phyloP scores from a whole-genome alignment of 64 coral and sea anemone species.

The Stylophora pistillata region DNA sequence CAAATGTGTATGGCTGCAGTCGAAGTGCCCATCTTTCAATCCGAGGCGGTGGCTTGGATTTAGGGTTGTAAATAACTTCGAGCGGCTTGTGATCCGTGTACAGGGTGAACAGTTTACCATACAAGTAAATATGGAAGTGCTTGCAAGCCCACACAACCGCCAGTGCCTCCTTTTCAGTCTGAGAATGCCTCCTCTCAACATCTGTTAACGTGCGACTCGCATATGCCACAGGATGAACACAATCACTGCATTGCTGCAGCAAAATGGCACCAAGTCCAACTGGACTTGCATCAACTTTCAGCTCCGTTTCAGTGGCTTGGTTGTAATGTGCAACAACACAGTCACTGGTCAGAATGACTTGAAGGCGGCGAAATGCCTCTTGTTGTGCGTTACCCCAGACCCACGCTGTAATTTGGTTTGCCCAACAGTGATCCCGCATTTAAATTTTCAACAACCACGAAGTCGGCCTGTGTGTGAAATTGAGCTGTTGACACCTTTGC shows the following conservation, averaged over 20 bases:
- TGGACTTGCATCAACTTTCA: too few relatives aligned
- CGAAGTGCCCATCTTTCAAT: not conserved
- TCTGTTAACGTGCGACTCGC: conserved; percentile 34
- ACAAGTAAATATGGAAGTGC: conserved; percentile 35
- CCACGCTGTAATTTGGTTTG: too few relatives aligned
- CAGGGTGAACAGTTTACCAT: conserved; percentile 6
- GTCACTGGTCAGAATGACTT: too few relatives aligned
- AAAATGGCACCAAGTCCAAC: conserved; percentile 59
- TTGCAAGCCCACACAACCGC: too few relatives aligned
- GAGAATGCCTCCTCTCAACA: conserved; percentile 33
- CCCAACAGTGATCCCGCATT: too few relatives aligned
- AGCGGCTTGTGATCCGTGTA: conserved; percentile 41
- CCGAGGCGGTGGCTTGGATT: conserved; percentile 21
- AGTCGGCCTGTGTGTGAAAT: too few relatives aligned
- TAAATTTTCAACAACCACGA: too few relatives aligned
- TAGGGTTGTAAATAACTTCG: conserved; percentile 11
- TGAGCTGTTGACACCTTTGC: not conserved
- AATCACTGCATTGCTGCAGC: too few relatives aligned
- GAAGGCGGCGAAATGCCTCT: too few relatives aligned
- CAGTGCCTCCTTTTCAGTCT: conserved; percentile 25
- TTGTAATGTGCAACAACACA: too few relatives aligned
- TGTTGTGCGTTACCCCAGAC: too few relatives aligned
- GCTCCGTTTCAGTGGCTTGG: too few relatives aligned
- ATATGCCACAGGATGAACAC: conserved; percentile 9
- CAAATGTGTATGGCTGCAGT: conserved; percentile 18